Conservation (phyloP, 2,113 vertebrate species). For the Sebastes fasciatus region DNA sequence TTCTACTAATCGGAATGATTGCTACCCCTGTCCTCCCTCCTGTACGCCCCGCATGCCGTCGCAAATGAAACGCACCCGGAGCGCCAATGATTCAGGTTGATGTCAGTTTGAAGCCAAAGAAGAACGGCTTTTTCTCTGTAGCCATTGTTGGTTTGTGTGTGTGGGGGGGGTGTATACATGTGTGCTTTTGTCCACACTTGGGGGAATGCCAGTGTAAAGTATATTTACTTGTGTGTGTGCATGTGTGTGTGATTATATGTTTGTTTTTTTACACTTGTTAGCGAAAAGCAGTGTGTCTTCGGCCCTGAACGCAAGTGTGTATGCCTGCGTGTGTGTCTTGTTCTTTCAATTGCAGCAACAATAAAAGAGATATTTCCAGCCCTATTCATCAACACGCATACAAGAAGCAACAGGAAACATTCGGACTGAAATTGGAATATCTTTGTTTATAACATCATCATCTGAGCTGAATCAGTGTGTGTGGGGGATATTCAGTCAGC, state of each 20-base stretch:
- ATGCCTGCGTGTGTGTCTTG: not conserved
- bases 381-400: not conserved
- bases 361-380: slow-evolving; percentile 2
- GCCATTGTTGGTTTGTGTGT: not conserved
- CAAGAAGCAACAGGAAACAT: not conserved
- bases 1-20: slow-evolving; percentile 59
- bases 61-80: slow-evolving; percentile 3
- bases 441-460: not conserved
- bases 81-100: slow-evolving; percentile 36
- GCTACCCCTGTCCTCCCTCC: slow-evolving; percentile 24
- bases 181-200: slow-evolving; percentile 3
- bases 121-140: slow-evolving; percentile 26
- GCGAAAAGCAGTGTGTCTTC: not conserved
- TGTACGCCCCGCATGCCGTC: not conserved
- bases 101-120: slow-evolving; percentile 36
- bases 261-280: not conserved
- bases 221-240: not conserved
- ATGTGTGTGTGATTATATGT: not conserved
- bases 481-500: not conserved
- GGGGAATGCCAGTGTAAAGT: not conserved
- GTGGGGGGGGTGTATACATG: slow-evolving; percentile 3
- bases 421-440: not conserved
- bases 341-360: not conserved
- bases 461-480: not conserved
- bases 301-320: too few relatives aligned